Conservation (phyloP, 2,113 vertebrate genomes). For the Calyptommatus sinebrachiatus region DNA sequence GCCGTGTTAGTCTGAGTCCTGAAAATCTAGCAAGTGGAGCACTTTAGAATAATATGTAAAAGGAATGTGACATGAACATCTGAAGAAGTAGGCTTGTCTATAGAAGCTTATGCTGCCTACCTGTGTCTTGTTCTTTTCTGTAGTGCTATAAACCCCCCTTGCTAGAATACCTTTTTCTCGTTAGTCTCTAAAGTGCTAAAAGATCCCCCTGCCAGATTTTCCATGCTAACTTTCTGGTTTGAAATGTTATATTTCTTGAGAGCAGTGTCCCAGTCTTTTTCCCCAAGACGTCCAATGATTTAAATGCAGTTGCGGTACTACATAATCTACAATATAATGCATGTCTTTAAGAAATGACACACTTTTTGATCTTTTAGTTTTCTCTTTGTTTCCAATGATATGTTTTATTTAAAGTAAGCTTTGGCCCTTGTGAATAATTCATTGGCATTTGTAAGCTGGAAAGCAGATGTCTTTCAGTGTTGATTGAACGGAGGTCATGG, state of each 20-base stretch:
- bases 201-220: too few species aligned
- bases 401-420: constrained; percentile 27
- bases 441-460: constrained; percentile 23
- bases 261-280: not conserved
- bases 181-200: too few species aligned
- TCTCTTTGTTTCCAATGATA: not conserved
- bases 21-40: not conserved
- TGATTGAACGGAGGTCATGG: constrained; percentile 47
- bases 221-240: not conserved
- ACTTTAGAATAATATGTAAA: not conserved
- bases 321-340: not conserved
- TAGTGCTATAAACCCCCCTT: too few species aligned
- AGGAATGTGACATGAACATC: too few species aligned
- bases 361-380: not conserved
- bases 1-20: too few species aligned
- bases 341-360: not conserved
- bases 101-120: too few species aligned
- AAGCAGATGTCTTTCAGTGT: constrained; percentile 50
- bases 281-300: not conserved
- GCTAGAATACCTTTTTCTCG: too few species aligned
- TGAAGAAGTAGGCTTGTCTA: too few species aligned
- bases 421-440: constrained; percentile 44
- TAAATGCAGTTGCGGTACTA: not conserved
- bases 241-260: not conserved
- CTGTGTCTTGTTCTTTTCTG: too few species aligned